Evolutionary conservation across 2,113 vertebrate genomes (phyloP), one percentile per base, ranked within the genome.

Genomic region (western clawed frog (Xenopus tropicalis)): DNA sequence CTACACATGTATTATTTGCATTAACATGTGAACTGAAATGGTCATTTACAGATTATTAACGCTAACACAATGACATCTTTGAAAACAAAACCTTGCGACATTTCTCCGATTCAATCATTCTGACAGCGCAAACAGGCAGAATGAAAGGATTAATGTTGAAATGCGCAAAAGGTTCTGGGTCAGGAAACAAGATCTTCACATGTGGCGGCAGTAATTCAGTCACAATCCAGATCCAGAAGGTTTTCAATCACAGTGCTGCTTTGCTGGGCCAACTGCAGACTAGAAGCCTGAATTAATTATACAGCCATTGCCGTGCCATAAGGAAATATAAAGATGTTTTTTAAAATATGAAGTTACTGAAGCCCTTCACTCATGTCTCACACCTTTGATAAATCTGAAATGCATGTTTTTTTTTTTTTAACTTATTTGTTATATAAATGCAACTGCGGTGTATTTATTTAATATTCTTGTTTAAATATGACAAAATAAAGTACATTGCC

Each of bases 91-190:
- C 44, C 43, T n/a, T 61, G 29, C 13, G 42, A 29, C 12, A 17
- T 25, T 37, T 61, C 72, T 16, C 10, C 29, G 23, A 43, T 65
- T 66, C 21, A 3, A 72, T 66, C 71, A 67, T 37, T 66, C 44
- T 72, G 21, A 44, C 51, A 57, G 21, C 37, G 14, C n/a, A 21
- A 58, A 16, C 63, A 66, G 25, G 29, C 25, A 19, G 52, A 22
- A 66, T 73, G 66, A 58, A 44, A 13, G 63, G 52, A 73, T 66
- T 66, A 73, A 46, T 73, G 71, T 29, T 23, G 19, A 52, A 58
- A 66, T 64, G 25, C 19, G 25, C 21, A 73, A 24, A 57, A 16
- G 20, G 43, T 73, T 73, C 71, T 66, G 21, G 62, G 63, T 73
- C 63, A 73, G 22, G 22, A 24, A 73, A 57, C 71, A 46, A 73